Evolutionary conservation across 1,140 invertebrate species (phyloP).

Genomic region (Aplysia californica): DNA sequence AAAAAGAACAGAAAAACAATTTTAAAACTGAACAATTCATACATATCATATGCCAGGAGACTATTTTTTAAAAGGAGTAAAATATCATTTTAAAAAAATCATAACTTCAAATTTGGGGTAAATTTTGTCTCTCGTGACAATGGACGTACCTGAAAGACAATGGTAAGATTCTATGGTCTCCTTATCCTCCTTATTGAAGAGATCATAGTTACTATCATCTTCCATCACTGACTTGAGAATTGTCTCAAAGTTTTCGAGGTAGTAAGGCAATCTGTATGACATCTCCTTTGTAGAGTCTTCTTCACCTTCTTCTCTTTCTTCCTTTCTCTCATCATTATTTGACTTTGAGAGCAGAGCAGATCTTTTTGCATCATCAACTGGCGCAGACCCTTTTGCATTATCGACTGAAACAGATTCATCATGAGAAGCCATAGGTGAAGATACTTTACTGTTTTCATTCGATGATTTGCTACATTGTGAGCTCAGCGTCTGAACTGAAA

Average conservation of each 20-base stretch:
- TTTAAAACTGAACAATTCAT: background rate
- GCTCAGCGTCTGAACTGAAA: no score
- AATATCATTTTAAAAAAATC: background rate
- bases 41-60: background rate
- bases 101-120: background rate
- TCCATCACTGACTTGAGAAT: slow-evolving; percentile 64
- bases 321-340: no score
- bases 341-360: no score
- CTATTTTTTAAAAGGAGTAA: background rate
- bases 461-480: no score
- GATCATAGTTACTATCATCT: slow-evolving; percentile 60
- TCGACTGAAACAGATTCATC: no score
- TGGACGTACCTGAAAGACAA: slow-evolving; percentile 54
- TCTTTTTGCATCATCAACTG: no score
- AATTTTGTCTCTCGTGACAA: background rate
- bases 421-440: no score
- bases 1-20: background rate
- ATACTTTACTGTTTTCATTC: no score
- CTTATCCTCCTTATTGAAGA: slow-evolving; percentile 68
- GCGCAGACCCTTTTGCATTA: no score
- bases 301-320: no score
- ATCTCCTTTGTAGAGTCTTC: no score
- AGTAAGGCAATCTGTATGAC: slow-evolving; percentile 64
- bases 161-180: slow-evolving; percentile 58
- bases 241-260: slow-evolving; percentile 67